Evolutionary conservation across 2,113 vertebrate genomes (phyloP), one percentile per base, ranked within the genome.

Genomic region (Tenebrosternarchus preto): DNA sequence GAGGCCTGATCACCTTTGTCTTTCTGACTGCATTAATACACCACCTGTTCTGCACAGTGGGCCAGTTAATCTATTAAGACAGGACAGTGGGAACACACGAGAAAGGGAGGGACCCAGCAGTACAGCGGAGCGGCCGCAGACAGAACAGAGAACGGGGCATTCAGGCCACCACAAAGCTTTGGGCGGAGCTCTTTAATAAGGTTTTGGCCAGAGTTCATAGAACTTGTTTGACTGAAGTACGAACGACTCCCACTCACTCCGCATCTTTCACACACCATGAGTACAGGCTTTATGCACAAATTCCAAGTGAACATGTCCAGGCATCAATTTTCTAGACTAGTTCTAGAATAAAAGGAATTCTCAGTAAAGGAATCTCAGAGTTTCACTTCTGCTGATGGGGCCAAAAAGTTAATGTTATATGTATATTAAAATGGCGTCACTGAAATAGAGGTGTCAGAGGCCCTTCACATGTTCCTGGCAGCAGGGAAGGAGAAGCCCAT

Each of bases 171-270:
- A 64, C 56, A 73, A 27, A 53, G 36, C 24, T 80, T 80, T 29
- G 27, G 71, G 19, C 53, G 22, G 61, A 80, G 39, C 33, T 64
- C 59, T 79, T 79, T 29, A 71, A 64, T 39, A 39, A 39, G n/a
- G 68, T 72, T 80, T 64, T 46, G 59, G 27, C n/a, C 71, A 33
- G 39, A 79, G 57, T 72, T 79, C 53, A 78, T 27, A 59, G 24
- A 66, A 12, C 9, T 63, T 22, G 43, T 50, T 36, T 55, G 61
- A 27, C 43, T 77, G 11, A 25, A 31, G 56, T 77, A 69, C 33
- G 39, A 77, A 77, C 55, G 27, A 24, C 43, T 53, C 53, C 31
- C 46, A 55, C 46, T 9, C 46, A 19, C 31, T 77, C 39, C 39
- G 5, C 53, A 24, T 53, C 24, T 53, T 53, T 39, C 64, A 12